Conservation (phyloP, 2,888 invertebrate genomes). For the Choreutis nemorana region DNA sequence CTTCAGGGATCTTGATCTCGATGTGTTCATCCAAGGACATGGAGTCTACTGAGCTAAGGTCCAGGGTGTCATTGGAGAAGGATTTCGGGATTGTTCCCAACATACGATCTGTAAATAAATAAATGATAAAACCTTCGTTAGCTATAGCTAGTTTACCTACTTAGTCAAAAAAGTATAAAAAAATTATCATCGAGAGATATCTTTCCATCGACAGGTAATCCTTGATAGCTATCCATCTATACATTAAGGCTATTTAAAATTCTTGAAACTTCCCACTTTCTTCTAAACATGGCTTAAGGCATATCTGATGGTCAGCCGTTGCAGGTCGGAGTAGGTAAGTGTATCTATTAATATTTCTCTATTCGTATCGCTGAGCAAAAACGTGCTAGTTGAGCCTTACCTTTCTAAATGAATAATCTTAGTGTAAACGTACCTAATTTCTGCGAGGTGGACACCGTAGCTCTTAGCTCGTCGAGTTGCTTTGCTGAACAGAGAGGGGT, state of each 20-base stretch:
- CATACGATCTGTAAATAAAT: conserved; percentile 42
- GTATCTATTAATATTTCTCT: too few species aligned
- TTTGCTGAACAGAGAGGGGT: conserved; percentile 90
- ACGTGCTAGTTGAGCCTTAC: too few species aligned
- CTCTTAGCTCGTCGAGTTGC: conserved; percentile 76
- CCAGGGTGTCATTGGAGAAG: conserved; percentile 69
- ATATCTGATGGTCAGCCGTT: too few species aligned
- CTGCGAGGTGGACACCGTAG: conserved; percentile 67
- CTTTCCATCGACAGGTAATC: too few species aligned
- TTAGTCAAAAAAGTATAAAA: conserved; percentile 1
- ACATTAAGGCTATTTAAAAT: too few species aligned
- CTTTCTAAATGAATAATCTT: too few species aligned
- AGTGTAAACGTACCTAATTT: conserved; percentile 63
- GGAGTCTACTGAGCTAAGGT: conserved; percentile 69
- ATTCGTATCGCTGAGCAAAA: too few species aligned
- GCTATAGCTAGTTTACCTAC: neutral
- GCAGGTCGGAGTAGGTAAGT: too few species aligned
- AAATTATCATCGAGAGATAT: neutral
- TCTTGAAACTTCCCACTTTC: too few species aligned
- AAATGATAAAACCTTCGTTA: neutral
- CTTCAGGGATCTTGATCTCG: conserved; percentile 65
- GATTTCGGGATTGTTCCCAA: conserved; percentile 58
- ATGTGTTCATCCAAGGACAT: conserved; percentile 69
- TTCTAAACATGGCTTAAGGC: too few species aligned
- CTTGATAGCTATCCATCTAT: too few species aligned